Conservation (phyloP, 2,888 invertebrate genomes). For the Catocala fraxini region DNA sequence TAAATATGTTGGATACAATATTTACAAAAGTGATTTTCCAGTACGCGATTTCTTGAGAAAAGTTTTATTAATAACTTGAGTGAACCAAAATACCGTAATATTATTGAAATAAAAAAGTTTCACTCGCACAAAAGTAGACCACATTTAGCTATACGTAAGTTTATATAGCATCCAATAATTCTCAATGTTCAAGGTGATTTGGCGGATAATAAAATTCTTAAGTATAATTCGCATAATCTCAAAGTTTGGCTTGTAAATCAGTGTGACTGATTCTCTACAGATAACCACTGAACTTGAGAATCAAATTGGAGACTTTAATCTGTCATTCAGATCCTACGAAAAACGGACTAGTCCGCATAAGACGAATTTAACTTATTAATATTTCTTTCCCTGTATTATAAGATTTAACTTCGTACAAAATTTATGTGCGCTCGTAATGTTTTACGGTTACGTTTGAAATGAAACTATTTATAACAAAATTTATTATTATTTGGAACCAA, state of each 20-base stretch:
- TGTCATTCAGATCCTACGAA: neutral
- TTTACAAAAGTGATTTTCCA: no score
- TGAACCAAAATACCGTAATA: neutral
- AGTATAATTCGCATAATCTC: slow-evolving; percentile 29
- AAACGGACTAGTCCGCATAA: neutral
- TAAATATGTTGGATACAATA: no score
- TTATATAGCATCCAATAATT: neutral
- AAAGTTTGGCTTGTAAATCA: slow-evolving; percentile 32
- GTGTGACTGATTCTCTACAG: slow-evolving; percentile 24
- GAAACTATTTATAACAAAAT: no score
- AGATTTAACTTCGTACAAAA: no score
- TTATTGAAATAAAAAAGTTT: neutral
- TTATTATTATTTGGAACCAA: no score
- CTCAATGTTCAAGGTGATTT: neutral
- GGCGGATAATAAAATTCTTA: no score
- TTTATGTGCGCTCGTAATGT: no score
- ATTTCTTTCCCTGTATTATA: no score
- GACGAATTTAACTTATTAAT: neutral
- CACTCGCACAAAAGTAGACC: neutral
- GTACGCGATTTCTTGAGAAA: neutral
- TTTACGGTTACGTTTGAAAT: no score
- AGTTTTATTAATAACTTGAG: neutral
- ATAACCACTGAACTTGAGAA: slow-evolving; percentile 8
- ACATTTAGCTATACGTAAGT: neutral
- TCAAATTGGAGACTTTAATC: neutral